Evolutionary conservation across 2,888 invertebrate genomes (phyloP).

Genomic region (Ypsolopha scabrella): DNA sequence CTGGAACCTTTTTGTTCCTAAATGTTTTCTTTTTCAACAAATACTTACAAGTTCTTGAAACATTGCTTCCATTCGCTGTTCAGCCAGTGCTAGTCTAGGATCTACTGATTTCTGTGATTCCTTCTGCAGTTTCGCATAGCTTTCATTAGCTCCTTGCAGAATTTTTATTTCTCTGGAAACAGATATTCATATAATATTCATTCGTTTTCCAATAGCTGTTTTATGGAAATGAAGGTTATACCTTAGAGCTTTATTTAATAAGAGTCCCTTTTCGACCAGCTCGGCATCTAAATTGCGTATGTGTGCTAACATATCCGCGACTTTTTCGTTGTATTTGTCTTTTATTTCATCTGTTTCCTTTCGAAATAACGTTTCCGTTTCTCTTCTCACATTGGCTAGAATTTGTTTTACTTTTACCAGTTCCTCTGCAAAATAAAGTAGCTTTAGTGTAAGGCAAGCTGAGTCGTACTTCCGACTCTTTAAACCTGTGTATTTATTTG

Average conservation of each 20-base stretch:
- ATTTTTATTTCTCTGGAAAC: constrained; percentile 62
- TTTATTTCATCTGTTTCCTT: constrained; percentile 70
- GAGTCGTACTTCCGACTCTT: neutral
- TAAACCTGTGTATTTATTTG: no score
- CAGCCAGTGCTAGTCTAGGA: constrained; percentile 57
- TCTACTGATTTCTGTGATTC: constrained; percentile 31
- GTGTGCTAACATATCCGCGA: constrained; percentile 66
- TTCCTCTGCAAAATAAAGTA: constrained; percentile 55
- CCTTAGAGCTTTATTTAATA: constrained; percentile 54
- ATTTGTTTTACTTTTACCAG: constrained; percentile 58
- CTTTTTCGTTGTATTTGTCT: constrained; percentile 69
- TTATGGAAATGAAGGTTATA: neutral
- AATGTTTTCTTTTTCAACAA: neutral
- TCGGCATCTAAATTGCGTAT: constrained; percentile 69
- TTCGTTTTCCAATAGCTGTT: neutral
- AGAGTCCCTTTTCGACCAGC: constrained; percentile 64
- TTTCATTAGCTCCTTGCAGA: constrained; percentile 59
- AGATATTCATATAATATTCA: neutral
- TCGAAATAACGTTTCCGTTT: constrained; percentile 66
- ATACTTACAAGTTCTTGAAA: constrained; percentile 69
- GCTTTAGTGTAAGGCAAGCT: no score
- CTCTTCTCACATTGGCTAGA: constrained; percentile 63
- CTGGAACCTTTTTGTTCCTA: no score
- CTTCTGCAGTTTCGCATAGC: constrained; percentile 43
- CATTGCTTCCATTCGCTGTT: constrained; percentile 68